phyloP scores from a whole-genome alignment of 1,140 invertebrate species.

The Pogonomyrmex barbatus region DNA sequence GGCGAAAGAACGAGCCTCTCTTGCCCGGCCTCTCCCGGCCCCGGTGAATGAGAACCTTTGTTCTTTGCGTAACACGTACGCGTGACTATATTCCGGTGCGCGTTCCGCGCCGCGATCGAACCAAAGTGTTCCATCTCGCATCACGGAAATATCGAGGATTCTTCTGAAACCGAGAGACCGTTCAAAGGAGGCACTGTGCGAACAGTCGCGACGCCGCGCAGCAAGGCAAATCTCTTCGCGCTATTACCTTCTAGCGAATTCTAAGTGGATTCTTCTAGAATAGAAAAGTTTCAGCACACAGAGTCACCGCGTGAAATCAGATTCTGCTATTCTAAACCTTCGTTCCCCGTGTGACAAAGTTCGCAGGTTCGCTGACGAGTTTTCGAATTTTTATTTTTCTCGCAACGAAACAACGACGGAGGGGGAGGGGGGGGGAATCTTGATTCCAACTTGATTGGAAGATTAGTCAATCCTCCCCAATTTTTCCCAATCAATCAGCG shows the following conservation, averaged over 20 bases:
- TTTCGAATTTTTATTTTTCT: not conserved
- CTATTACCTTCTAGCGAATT: not conserved
- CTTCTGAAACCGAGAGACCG: not conserved
- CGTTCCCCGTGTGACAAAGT: not conserved
- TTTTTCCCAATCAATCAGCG: not conserved
- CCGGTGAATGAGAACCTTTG: conserved; percentile 47
- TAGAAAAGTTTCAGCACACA: not conserved
- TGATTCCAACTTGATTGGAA: not conserved
- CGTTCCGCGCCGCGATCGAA: conserved; percentile 12
- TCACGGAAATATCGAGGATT: conserved; percentile 16
- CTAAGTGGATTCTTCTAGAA: not conserved
- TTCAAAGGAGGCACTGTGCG: conserved; percentile 24
- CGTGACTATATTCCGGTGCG: not conserved
- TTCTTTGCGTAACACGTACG: conserved; percentile 17
- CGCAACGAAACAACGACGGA: not conserved
- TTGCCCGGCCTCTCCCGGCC: not conserved
- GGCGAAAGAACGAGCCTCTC: not conserved
- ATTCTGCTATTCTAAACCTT: not conserved
- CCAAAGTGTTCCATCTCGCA: not conserved
- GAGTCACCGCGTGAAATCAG: not conserved
- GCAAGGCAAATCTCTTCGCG: not conserved
- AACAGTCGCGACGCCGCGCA: not conserved
- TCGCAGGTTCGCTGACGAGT: not conserved
- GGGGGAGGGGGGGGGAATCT: not conserved
- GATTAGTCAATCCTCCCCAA: not conserved